A percentile compares a stretch with the other conserved stretches of the same genome.
phyloP scores from a whole-genome alignment of 2,888 invertebrate genomes.

The Lasioglossum oenotherae region DNA sequence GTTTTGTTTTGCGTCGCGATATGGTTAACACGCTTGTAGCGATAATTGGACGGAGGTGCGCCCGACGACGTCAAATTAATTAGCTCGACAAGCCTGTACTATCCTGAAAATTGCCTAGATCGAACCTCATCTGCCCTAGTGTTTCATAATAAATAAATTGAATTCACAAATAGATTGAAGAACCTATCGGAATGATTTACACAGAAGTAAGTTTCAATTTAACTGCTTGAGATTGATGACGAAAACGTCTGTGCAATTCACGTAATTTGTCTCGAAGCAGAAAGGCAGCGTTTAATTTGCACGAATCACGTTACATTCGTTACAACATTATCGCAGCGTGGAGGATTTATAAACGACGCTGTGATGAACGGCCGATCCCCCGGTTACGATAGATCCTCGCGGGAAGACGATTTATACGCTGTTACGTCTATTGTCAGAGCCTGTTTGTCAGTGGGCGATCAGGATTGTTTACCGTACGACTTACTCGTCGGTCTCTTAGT shows the following conservation, averaged over 20 bases:
- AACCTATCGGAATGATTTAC: background rate
- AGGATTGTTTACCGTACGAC: slow-evolving; percentile 68
- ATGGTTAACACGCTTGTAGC: slow-evolving; percentile 7
- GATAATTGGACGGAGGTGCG: background rate
- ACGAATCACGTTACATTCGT: background rate
- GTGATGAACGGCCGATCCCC: slow-evolving; percentile 51
- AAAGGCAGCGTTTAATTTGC: background rate
- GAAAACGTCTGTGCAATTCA: background rate
- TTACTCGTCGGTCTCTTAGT: slow-evolving; percentile 64
- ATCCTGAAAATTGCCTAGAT: background rate
- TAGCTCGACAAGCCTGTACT: background rate
- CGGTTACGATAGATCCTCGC: slow-evolving; percentile 53
- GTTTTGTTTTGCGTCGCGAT: background rate
- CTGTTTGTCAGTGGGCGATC: slow-evolving; percentile 71
- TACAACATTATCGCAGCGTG: background rate
- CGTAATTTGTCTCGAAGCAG: background rate
- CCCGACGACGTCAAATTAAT: background rate
- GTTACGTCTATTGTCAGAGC: slow-evolving; percentile 70
- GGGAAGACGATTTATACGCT: slow-evolving; percentile 67
- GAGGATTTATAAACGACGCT: background rate
- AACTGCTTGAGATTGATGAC: background rate
- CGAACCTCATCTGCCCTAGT: background rate
- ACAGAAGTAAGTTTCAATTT: background rate
- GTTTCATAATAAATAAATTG: background rate
- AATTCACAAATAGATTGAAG: background rate